Evolutionary conservation across 37 sponge, comb jelly and placozoan genomes (phyloP), one percentile per base, ranked within the genome.

Genomic region (Halisarca cf. caerulea): DNA sequence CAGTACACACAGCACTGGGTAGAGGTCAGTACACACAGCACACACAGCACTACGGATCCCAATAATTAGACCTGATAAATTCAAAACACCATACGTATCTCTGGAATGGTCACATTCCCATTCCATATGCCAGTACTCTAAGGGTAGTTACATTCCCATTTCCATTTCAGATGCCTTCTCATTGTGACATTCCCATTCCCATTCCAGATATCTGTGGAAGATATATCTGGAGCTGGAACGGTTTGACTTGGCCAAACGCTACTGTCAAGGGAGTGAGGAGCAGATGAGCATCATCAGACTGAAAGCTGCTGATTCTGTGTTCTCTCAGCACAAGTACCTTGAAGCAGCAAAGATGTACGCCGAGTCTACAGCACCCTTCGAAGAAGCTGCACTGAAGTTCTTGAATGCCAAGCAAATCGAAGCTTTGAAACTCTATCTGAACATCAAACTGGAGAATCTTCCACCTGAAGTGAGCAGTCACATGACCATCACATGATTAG

Each of bases 311-410:
- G 95, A 97, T 51, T 80, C 58, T 35, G 58, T 74, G 25, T 62
- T 86, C 25, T n/a, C 59, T 24, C 6, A 0, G 1, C 15, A 51
- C 25, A 89, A 71, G 87, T 98, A 84, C 70, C 81, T 92, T 2
- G 90, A 92, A 21, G 96, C 99, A 18, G 99, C 99, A 30, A 58
- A 73, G 28, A 38, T 85, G 6, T 98, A 87, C 81, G 95, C 96
- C 30, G 87, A 88, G 61, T 92, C 96, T 55, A 90, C 90, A 23
- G 83, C 89, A 15, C 94, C 96, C 15, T 98, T 98, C 90, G 99
- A 98, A 47, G 94, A 98, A 74, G 94, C 93, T 2, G 88, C 96
- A 38, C 93, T 98, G 57, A 94, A 90, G 88, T 98, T 98, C 69
- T 82, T 98, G 9, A 57, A 91, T 39, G 80, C 83, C 21, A 58